Conservation (phyloP, 2,888 invertebrate genomes). For the Glyphotaelius pellucidus region DNA sequence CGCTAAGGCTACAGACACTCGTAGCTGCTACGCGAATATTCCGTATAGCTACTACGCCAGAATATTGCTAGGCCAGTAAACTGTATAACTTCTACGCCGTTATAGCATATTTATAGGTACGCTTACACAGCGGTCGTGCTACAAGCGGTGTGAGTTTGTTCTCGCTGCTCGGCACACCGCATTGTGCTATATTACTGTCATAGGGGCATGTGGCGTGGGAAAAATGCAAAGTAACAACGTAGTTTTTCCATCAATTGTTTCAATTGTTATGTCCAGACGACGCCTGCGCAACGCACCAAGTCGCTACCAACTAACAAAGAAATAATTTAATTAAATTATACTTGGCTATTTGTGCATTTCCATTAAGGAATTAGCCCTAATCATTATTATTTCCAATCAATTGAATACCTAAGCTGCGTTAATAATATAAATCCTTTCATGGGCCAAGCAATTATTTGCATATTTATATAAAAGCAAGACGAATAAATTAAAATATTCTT, state of each 20-base stretch:
- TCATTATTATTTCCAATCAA: too few relatives aligned
- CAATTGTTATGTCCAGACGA: too few relatives aligned
- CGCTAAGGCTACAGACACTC: neutral
- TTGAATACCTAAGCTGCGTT: too few relatives aligned
- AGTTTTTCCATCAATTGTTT: neutral
- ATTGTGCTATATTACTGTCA: neutral
- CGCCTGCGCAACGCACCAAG: too few relatives aligned
- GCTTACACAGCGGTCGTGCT: neutral
- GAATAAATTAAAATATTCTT: too few relatives aligned
- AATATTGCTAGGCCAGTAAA: neutral
- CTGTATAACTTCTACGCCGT: neutral
- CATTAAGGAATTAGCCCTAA: too few relatives aligned
- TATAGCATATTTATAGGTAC: neutral
- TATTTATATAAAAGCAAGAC: too few relatives aligned
- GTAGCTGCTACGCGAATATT: neutral
- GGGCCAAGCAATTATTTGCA: too few relatives aligned
- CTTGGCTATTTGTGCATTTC: too few relatives aligned
- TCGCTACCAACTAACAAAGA: too few relatives aligned
- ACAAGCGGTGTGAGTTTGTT: neutral
- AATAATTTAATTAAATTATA: too few relatives aligned
- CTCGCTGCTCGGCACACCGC: neutral
- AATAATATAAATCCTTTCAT: too few relatives aligned
- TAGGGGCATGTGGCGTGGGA: neutral
- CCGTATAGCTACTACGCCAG: neutral
- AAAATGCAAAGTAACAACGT: neutral